Conservation (phyloP, 2,113 vertebrate species). For the Astatoreochromis straeleni region DNA sequence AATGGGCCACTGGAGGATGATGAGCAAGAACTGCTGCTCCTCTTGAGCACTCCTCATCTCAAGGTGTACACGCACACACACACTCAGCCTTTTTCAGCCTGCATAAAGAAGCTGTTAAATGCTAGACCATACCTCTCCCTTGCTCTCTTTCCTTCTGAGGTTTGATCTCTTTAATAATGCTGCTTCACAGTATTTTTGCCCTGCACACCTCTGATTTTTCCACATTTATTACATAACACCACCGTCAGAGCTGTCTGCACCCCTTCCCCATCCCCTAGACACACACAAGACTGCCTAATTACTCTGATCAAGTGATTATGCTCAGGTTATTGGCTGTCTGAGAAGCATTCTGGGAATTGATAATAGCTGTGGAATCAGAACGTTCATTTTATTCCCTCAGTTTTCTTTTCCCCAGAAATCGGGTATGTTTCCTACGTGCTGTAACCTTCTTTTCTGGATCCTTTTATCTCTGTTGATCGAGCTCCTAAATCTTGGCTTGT, state of each 20-base stretch:
- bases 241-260: neutral
- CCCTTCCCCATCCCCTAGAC: neutral
- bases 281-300: neutral
- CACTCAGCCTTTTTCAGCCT: neutral
- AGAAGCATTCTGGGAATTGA: neutral
- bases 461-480: neutral
- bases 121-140: neutral
- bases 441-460: neutral
- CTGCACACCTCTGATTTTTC: neutral
- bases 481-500: neutral
- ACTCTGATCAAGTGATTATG: constrained; percentile 1
- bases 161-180: neutral
- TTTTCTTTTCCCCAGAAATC: neutral
- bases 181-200: neutral
- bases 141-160: neutral
- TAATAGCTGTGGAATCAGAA: neutral
- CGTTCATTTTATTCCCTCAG: neutral
- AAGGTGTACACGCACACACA: constrained; percentile 68
- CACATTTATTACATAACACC: neutral
- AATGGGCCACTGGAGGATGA: constrained; percentile 76
- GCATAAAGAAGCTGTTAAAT: neutral
- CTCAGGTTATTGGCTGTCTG: neutral
- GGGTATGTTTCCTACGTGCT: neutral
- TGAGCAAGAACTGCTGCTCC: constrained; percentile 82
- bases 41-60: constrained; percentile 87